Evolutionary conservation across 1,140 invertebrate species (phyloP).

Genomic region (Drosophila jambulina): DNA sequence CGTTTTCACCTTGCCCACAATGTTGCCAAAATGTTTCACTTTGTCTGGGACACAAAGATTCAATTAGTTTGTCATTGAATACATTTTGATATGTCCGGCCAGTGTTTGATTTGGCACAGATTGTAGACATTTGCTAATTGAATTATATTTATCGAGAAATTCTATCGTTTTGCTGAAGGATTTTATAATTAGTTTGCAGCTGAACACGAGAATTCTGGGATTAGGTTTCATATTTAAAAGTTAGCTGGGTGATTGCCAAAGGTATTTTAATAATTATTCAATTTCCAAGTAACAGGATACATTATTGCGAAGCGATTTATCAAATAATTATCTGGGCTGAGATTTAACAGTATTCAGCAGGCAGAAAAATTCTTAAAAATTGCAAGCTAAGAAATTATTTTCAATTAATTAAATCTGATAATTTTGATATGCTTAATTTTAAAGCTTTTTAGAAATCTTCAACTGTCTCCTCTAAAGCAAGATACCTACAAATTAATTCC

Average conservation of each 20-base stretch:
- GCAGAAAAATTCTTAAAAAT: too few relatives aligned
- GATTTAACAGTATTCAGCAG: too few relatives aligned
- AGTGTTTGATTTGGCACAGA: conserved; percentile 44
- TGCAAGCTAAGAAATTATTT: background rate
- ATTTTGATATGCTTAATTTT: background rate
- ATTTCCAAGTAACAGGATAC: background rate
- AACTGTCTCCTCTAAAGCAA: background rate
- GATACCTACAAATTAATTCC: background rate
- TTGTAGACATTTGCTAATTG: conserved; percentile 52
- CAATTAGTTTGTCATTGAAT: conserved; percentile 50
- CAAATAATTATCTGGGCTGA: too few relatives aligned
- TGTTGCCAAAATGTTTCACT: conserved; percentile 48
- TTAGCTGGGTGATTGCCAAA: background rate
- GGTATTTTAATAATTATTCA: conserved; percentile 2
- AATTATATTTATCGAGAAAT: conserved; percentile 49
- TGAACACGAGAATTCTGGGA: background rate
- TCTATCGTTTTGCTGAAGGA: conserved; percentile 15
- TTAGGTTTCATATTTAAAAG: background rate
- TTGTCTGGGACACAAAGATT: conserved; percentile 41
- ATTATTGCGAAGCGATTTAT: background rate
- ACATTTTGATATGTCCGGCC: conserved; percentile 31
- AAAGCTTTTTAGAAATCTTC: background rate
- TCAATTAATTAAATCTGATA: too few relatives aligned
- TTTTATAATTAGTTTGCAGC: conserved; percentile 40
- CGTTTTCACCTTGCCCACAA: conserved; percentile 46